Conservation (phyloP, 2,113 vertebrate species). For the Anarhynchus alexandrinus region DNA sequence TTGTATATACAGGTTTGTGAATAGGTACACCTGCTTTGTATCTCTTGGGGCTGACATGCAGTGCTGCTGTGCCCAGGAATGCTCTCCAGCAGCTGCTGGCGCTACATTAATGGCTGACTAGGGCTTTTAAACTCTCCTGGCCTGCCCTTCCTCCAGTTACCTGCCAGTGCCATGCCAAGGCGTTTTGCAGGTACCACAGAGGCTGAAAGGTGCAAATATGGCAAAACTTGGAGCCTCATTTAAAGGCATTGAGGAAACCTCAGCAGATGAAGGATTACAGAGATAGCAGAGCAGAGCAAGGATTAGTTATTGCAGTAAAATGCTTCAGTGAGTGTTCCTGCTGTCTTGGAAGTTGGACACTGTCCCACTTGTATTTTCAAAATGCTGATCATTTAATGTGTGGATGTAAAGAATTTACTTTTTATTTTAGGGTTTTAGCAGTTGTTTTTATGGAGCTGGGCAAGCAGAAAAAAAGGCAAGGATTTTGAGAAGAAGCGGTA, state of each 20-base stretch:
- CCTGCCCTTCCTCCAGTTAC: not conserved
- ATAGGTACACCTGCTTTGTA: rapidly evolving
- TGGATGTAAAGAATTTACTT: not conserved
- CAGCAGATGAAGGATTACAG: not conserved
- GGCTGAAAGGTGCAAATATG: not conserved
- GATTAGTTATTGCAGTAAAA: not conserved
- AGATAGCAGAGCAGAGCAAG: not conserved
- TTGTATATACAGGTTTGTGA: not conserved
- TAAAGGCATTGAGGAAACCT: not conserved
- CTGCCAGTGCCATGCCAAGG: not conserved
- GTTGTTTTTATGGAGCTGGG: not conserved
- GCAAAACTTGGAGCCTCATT: not conserved
- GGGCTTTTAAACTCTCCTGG: not conserved
- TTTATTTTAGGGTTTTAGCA: not conserved
- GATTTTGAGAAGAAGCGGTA: not conserved
- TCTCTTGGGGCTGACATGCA: not conserved
- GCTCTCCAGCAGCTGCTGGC: not conserved
- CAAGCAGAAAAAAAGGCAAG: not conserved
- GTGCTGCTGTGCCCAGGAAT: not conserved
- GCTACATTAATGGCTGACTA: rapidly evolving
- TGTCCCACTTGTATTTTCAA: not conserved
- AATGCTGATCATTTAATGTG: not conserved
- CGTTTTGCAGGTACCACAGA: not conserved
- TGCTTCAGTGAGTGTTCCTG: not conserved
- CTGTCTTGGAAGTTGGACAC: not conserved